Conservation (phyloP, 2,888 invertebrate species). For the Tridacna gigas region DNA sequence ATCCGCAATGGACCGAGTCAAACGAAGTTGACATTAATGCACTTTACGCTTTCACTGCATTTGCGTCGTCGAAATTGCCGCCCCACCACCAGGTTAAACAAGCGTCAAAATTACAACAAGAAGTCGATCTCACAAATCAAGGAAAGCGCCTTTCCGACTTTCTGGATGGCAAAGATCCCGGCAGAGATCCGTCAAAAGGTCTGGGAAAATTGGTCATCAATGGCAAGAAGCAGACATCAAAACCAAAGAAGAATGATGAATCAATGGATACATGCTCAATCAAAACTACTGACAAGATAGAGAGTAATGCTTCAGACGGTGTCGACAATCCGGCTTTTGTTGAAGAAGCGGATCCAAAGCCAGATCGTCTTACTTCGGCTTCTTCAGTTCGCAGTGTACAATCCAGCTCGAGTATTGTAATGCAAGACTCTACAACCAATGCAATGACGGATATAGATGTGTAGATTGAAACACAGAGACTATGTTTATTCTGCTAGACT, state of each 20-base stretch:
- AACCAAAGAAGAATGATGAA: not conserved
- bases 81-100: conserved; percentile 17
- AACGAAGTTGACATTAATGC: conserved; percentile 21
- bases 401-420: conserved; percentile 8
- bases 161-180: not conserved
- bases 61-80: conserved; percentile 18
- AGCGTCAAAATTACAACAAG: not conserved
- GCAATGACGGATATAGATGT: conserved; percentile 15
- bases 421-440: not conserved
- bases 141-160: not conserved
- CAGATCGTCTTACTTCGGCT: not conserved
- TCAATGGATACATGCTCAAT: not conserved
- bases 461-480: not conserved
- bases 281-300: not conserved
- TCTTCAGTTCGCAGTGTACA: not conserved
- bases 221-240: not conserved
- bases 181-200: not conserved
- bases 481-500: too few relatives aligned
- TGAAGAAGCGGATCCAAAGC: not conserved
- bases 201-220: not conserved
- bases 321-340: not conserved
- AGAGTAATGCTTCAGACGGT: not conserved
- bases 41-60: conserved; percentile 11
- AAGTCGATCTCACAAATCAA: not conserved
- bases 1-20: not conserved